Conservation (phyloP, 2,888 invertebrate genomes). For the Ochlodes sylvanus region DNA sequence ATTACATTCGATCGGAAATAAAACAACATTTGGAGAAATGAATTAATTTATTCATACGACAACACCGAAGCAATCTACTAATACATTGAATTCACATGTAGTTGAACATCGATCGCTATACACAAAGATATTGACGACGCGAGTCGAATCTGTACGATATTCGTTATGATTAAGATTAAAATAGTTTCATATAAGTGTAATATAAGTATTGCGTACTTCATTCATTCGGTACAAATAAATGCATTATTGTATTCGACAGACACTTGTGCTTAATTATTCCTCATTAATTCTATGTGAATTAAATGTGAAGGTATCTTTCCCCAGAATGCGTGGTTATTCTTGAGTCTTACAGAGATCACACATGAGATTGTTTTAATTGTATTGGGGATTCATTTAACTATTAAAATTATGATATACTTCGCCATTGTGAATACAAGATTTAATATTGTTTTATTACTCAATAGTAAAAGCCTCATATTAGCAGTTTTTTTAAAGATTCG, state of each 20-base stretch:
- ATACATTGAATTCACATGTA: conserved; percentile 6
- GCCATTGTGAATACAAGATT: too few relatives aligned
- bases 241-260: conserved; percentile 11
- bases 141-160: conserved; percentile 22
- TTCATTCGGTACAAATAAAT: conserved; percentile 15
- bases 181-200: conserved; percentile 16
- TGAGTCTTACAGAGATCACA: background rate
- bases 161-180: conserved; percentile 14
- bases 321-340: background rate
- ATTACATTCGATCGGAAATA: conserved; percentile 1
- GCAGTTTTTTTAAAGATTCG: background rate
- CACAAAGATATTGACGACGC: conserved; percentile 19
- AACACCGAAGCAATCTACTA: conserved; percentile 20
- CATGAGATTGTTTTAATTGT: background rate
- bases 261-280: conserved; percentile 10
- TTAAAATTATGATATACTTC: too few relatives aligned
- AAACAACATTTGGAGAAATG: conserved; percentile 22
- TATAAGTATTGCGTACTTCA: conserved; percentile 21
- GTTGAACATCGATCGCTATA: background rate
- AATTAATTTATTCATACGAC: conserved; percentile 32
- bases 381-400: too few relatives aligned
- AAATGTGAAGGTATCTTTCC: background rate
- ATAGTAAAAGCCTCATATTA: too few relatives aligned
- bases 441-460: too few relatives aligned
- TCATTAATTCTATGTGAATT: conserved; percentile 1